A percentile compares a stretch with the other conserved stretches of the same genome.
phyloP scores from a whole-genome alignment of 2,113 vertebrate species.

The Ovis canadensis region DNA sequence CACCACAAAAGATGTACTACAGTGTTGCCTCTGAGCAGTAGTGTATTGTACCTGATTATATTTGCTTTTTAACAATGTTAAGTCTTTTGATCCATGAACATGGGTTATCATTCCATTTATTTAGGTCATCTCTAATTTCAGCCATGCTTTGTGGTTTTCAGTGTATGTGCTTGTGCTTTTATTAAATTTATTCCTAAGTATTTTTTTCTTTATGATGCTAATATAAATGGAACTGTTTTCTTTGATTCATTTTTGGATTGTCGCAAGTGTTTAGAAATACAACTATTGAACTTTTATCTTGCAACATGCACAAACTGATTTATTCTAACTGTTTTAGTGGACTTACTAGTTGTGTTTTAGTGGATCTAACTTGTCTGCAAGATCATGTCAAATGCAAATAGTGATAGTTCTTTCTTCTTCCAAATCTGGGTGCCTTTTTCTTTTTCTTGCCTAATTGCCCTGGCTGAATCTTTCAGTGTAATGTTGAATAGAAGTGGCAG shows the following conservation, averaged over 20 bases:
- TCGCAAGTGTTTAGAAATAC: background rate
- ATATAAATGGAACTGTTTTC: background rate
- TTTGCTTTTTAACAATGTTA: background rate
- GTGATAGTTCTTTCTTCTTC: background rate
- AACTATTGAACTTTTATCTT: background rate
- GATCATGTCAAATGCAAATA: background rate
- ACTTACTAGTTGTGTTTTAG: background rate
- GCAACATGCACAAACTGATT: background rate
- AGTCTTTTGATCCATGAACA: background rate
- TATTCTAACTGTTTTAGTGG: background rate
- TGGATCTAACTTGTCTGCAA: background rate
- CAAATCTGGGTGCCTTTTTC: background rate
- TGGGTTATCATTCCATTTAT: background rate
- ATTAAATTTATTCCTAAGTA: background rate
- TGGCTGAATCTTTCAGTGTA: background rate
- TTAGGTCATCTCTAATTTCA: background rate
- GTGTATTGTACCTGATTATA: background rate
- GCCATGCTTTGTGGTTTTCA: background rate
- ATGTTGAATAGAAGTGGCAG: background rate
- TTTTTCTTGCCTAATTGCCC: background rate
- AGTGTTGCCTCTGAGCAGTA: background rate
- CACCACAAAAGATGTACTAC: background rate
- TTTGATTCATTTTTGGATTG: background rate
- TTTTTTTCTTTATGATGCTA: background rate
- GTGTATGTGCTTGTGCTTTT: background rate